phyloP scores from a whole-genome alignment of 2,113 vertebrate genomes.

The Argyrosomus japonicus region DNA sequence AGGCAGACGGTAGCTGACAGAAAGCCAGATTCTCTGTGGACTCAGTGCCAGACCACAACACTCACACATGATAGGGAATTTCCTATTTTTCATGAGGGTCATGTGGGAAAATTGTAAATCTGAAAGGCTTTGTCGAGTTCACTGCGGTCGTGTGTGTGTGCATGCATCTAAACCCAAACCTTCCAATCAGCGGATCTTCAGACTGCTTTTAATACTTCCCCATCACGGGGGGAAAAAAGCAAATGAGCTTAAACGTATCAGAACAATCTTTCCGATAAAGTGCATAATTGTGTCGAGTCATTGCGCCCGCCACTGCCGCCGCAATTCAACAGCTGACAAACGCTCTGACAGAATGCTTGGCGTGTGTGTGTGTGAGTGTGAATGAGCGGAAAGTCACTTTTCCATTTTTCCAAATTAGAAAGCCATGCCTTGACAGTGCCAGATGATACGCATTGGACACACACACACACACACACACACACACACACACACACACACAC shows the following conservation, averaged over 20 bases:
- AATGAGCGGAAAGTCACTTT: conserved; percentile 63
- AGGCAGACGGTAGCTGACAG: conserved; percentile 40
- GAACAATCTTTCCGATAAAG: conserved; percentile 28
- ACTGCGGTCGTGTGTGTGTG: neutral
- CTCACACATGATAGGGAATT: conserved; percentile 24
- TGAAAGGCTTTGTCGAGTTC: conserved; percentile 18
- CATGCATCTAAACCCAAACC: neutral
- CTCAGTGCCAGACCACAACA: conserved; percentile 22
- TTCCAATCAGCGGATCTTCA: conserved; percentile 38
- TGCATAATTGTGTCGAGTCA: conserved; percentile 54
- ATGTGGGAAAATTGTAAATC: conserved; percentile 22
- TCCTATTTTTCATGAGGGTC: conserved; percentile 30
- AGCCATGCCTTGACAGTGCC: conserved; percentile 64
- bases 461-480: too few species aligned
- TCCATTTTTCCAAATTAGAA: conserved; percentile 76
- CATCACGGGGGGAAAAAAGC: neutral
- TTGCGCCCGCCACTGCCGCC: neutral
- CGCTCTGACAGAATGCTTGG: conserved; percentile 56
- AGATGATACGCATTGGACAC: conserved; percentile 64
- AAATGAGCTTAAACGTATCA: conserved; percentile 33
- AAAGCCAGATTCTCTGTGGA: conserved; percentile 42
- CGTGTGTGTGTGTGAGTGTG: conserved; percentile 31
- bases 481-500: neutral
- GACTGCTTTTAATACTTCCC: neutral
- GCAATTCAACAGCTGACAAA: conserved; percentile 54